Evolutionary conservation across 2,113 vertebrate genomes (phyloP), one percentile per base, ranked within the genome.

Genomic region (Crotophaga sulcirostris): DNA sequence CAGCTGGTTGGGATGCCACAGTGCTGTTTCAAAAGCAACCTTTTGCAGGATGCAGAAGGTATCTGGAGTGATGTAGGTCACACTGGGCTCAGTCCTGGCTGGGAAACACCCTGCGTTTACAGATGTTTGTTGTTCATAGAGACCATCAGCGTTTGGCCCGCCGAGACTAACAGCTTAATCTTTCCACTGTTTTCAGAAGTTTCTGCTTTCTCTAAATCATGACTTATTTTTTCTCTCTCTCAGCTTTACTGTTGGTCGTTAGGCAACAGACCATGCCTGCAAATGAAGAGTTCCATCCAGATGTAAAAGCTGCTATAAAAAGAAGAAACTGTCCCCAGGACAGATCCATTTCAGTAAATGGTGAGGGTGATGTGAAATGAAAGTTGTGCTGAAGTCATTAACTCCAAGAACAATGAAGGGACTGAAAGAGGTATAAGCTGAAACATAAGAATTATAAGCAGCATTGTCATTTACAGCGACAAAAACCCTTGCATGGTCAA

Each of bases 231-330:
- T 8, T 21, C 9, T 42, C 14, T 58, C 21, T 44, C 36, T 66
- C n/a, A 81, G 40, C 77, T 70, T 81, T 29, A 44, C 73, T 36
- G 67, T 47, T 1, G 10, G 55, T 75, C 3, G 3, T 83, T 87
- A 68, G 2, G 12, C 56, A 84, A 82, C 36, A 72, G 23, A 38
- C 59, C 40, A 13, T 81, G 76, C 25, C 72, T 92, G 76, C 83
- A 94, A 90, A 96, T 64, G 33, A 94, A 92, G 58, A 87, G 68
- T 52, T 89, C 36, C 36, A 45, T 84, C 31, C 73, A 45, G 63
- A 90, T 86, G 70, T 77, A 76, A 82, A 84, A 87, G 31, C 56
- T 78, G 36, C 76, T 86, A 75, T 93, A 87, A 91, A 96, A 95
- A 96, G 83, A 74, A 83, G 55, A 44, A 83, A 64, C 52, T 72